These are phyloP conservation scores for Chelonia mydas DNA, from an alignment of 2,797 vertebrate genomes.

Conservation along the genomic window DNA sequence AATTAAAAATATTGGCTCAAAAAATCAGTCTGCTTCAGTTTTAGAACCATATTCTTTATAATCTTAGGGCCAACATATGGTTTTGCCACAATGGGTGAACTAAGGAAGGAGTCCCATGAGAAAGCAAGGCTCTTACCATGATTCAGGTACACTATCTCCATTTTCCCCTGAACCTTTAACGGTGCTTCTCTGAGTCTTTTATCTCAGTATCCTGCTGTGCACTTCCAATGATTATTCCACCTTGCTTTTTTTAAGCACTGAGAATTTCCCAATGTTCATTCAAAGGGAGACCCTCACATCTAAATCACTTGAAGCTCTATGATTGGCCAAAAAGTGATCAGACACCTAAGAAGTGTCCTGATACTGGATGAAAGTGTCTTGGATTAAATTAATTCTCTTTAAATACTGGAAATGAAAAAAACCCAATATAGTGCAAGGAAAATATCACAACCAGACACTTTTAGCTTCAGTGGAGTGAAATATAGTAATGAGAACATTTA, in stretches of 20 bases:
- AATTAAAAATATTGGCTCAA: background rate
- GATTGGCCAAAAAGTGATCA: fast-evolving
- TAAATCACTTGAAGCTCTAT: fast-evolving
- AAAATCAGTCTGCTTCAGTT: background rate
- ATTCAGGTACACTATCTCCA: background rate
- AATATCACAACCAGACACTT: background rate
- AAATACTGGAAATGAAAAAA: slow-evolving; percentile 2
- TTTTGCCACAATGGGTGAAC: background rate
- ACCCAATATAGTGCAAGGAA: background rate
- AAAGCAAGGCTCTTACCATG: background rate
- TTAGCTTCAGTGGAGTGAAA: background rate
- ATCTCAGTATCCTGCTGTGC: background rate
- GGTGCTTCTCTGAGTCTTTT: background rate
- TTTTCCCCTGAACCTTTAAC: background rate
- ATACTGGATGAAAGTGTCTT: background rate
- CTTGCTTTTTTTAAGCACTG: background rate
- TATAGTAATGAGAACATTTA: background rate
- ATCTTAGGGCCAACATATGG: background rate
- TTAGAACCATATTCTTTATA: background rate
- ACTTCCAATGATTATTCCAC: background rate
- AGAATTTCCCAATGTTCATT: background rate
- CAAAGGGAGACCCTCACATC: background rate
- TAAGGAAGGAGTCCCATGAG: background rate
- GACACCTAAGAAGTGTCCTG: fast-evolving
- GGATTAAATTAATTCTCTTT: background rate